Evolutionary conservation across 2,888 invertebrate genomes (phyloP).

Genomic region (Coelopa pilipes): DNA sequence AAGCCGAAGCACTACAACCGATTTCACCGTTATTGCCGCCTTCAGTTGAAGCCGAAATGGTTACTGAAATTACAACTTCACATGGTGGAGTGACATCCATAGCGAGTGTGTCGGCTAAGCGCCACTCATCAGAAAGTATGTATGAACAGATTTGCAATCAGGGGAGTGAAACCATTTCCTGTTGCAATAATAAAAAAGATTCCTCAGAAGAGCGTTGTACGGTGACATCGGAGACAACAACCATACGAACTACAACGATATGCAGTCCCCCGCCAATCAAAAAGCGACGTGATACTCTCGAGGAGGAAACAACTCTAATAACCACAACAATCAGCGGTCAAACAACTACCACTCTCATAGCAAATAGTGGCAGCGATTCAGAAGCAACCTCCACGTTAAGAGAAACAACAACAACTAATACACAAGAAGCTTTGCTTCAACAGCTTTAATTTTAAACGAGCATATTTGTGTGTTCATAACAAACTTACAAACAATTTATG

Average conservation of each 20-base stretch:
- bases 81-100: too few species aligned
- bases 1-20: constrained; percentile 49
- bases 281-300: constrained; percentile 46
- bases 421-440: constrained; percentile 20
- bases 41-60: constrained; percentile 59
- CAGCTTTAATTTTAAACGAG: constrained; percentile 13
- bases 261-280: constrained; percentile 51
- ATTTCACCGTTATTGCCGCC: constrained; percentile 57
- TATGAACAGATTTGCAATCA: constrained; percentile 1
- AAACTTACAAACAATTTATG: not conserved
- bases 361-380: constrained; percentile 6
- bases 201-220: too few species aligned
- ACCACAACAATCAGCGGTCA: not conserved
- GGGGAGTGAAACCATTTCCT: not conserved
- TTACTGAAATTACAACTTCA: constrained; percentile 53
- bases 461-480: not conserved
- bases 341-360: not conserved
- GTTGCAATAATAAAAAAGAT: constrained; percentile 17
- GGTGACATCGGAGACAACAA: not conserved
- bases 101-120: not conserved
- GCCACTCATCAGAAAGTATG: not conserved
- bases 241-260: constrained; percentile 17
- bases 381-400: not conserved
- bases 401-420: not conserved
- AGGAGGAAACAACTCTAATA: not conserved